Evolutionary conservation across 2,888 invertebrate species (phyloP), one percentile per base, ranked within the genome.

Genomic region (Ditylenchus weischeri): DNA sequence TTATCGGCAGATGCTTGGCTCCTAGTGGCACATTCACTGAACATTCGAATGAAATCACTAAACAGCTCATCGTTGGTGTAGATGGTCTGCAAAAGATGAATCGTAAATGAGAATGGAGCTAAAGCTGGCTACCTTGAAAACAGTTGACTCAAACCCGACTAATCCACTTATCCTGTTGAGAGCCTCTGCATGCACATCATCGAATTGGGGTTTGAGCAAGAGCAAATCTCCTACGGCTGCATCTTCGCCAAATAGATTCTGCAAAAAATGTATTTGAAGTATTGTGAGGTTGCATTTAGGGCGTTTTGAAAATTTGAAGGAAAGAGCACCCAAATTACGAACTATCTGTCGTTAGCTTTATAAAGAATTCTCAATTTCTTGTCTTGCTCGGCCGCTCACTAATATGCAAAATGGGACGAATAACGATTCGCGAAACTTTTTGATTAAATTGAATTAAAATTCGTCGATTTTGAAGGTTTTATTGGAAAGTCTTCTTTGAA

Each of bases 91-190:
- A 60, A 68, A 29, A 67, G 15, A 21, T 10, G 19, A 13, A 19
- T 63, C 36, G n/a, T 18, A 11, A 63, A 29, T 29, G 29, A 23
- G n/a, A 23, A 29, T 29, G 2, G 43, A 43, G 15, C 8, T 6
- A 8, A 13, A 13, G 43, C 15, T 43, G 3, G 43, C 3, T 57
- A 68, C 68, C 68, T 57, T 64, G 35, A 68, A 68, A 43, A 68
- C 68, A 11, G 68, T 57, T 21, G 69, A 68, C 49, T 68, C 69
- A 54, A 68, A 68, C 19, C 69, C 69, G 49, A 68, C 57, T 13
- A 68, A 51, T 15, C 58, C 66, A 38, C 59, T 67, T 4, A 68
- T 47, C 21, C 66, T 65, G 29, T 68, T 59, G 19, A 67, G 57
- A 15, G 69, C 69, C n/a, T 68, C 69, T 15, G 66, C 69, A 50